Evolutionary conservation across 2,113 vertebrate species (phyloP), one percentile per base, ranked within the genome.

Genomic region (Dendrocopos noguchii): DNA sequence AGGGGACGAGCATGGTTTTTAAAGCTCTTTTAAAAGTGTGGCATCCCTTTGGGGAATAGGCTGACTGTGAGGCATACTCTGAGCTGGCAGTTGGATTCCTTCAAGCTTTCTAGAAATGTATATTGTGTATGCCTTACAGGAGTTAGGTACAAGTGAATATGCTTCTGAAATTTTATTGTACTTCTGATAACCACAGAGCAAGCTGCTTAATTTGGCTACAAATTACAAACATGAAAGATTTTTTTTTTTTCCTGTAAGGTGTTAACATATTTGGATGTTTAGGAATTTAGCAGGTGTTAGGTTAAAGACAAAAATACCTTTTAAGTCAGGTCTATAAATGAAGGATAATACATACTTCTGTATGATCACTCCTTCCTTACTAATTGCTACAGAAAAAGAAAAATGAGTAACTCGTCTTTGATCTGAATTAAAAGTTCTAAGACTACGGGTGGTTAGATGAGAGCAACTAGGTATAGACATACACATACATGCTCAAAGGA

Each of bases 41-140:
- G 93, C 80, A 86, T 88, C 73, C 66, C 93, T 94, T 73, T 90
- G 73, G 93, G 93, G 89, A 94, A 56, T 27, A 77, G 36, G 61
- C 89, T 95, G 91, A 53, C 91, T 94, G 84, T 64, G 87, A 95
- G 94, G 89, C 89, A 86, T 78, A 80, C 87, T 93, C 80, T 70
- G 86, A 84, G 88, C 90, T 90, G 94, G 86, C 52, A 84, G 64
- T 57, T 92, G 84, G 72, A 92, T 87, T 89, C 92, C 91, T 95
- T 87, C 76, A 94, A 72, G 90, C 91, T 90, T 91, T 88, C 91
- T 94, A 93, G 90, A 91, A 91, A 88, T 79, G 34, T 68, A 36
- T 86, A 90, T 86, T 82, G 82, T 93, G 11, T 94, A 56, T 92
- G 93, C 90, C 94, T 94, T 87, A 65, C 46, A 90, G 95, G 73